Evolutionary conservation across 1,140 invertebrate genomes (phyloP).

Genomic region (Leptopilina clavipes): DNA sequence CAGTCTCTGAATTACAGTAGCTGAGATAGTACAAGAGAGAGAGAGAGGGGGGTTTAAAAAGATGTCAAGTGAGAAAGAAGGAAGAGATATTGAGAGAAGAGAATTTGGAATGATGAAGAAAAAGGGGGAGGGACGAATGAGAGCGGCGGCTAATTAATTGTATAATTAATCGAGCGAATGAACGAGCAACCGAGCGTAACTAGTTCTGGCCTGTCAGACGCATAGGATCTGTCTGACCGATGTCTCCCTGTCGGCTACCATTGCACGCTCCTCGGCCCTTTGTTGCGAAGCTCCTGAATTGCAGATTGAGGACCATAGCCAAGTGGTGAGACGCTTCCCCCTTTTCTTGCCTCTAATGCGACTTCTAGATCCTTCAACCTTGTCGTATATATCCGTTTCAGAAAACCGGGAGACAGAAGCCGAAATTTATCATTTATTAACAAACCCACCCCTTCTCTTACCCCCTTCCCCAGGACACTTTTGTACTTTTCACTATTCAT

Average conservation of each 20-base stretch:
- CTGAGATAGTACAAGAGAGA: neutral
- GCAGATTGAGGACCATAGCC: constrained; percentile 21
- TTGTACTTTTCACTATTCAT: neutral
- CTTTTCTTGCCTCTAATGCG: constrained; percentile 17
- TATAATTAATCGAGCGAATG: constrained; percentile 61
- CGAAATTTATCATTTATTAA: constrained; percentile 13
- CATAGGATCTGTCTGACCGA: constrained; percentile 58
- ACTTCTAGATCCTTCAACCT: neutral
- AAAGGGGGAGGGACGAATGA: neutral
- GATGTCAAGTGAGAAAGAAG: constrained; percentile 44
- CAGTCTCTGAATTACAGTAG: constrained; percentile 1
- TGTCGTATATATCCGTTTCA: constrained; percentile 7
- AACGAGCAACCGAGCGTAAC: constrained; percentile 56
- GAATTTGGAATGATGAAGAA: constrained; percentile 37
- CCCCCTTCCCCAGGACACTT: neutral
- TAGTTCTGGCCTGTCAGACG: constrained; percentile 53
- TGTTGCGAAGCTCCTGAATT: constrained; percentile 51
- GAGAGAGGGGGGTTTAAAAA: constrained; percentile 38
- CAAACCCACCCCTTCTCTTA: neutral
- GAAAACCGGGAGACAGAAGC: neutral
- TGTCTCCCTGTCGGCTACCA: constrained; percentile 54
- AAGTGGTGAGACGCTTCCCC: neutral
- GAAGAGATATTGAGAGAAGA: too few relatives aligned
- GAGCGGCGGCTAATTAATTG: constrained; percentile 55
- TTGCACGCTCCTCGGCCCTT: constrained; percentile 39